A percentile compares a stretch with the other conserved stretches of the same genome.
Evolutionary conservation across 2,888 invertebrate species (phyloP).

Genomic region (Agrotis clavis): DNA sequence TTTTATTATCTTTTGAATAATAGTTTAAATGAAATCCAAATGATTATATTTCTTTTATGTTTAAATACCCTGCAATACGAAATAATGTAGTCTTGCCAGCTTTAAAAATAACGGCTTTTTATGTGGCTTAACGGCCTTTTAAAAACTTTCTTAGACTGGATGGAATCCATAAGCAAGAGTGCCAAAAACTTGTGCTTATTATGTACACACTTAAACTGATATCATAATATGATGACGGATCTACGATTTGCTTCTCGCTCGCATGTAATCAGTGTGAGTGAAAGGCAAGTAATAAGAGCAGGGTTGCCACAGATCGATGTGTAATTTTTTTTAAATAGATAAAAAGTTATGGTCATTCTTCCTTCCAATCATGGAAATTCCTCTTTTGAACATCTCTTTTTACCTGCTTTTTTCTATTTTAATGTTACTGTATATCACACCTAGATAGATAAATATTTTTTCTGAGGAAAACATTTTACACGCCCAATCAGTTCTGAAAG

Average conservation of each 20-base stretch:
- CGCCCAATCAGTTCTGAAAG: conserved; percentile 9
- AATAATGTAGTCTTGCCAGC: conserved; percentile 3
- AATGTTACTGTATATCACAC: conserved; percentile 9
- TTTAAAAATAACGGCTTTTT: not conserved
- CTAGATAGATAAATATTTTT: conserved; percentile 14
- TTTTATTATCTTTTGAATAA: conserved; percentile 32
- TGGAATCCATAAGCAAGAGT: conserved; percentile 3
- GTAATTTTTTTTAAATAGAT: not conserved
- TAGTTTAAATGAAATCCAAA: conserved; percentile 25
- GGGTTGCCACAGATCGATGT: conserved; percentile 2
- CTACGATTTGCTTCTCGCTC: conserved; percentile 12
- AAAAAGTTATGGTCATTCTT: conserved; percentile 6
- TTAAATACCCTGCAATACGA: not conserved
- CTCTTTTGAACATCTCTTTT: not conserved
- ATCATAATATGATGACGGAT: not conserved
- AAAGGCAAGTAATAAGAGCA: conserved; percentile 7
- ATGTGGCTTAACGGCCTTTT: not conserved
- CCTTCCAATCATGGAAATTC: conserved; percentile 16
- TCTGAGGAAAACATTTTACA: conserved; percentile 18
- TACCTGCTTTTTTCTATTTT: conserved; percentile 12
- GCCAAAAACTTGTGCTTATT: conserved; percentile 2
- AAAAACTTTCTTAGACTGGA: conserved; percentile 5
- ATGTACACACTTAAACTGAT: not conserved
- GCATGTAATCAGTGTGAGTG: not conserved
- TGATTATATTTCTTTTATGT: conserved; percentile 17